A percentile compares a stretch with the other conserved stretches of the same genome.
These are phyloP conservation scores for Antedon mediterranea DNA, from an alignment of 53 echinoderm and acorn worm species.

Conservation along the genomic window DNA sequence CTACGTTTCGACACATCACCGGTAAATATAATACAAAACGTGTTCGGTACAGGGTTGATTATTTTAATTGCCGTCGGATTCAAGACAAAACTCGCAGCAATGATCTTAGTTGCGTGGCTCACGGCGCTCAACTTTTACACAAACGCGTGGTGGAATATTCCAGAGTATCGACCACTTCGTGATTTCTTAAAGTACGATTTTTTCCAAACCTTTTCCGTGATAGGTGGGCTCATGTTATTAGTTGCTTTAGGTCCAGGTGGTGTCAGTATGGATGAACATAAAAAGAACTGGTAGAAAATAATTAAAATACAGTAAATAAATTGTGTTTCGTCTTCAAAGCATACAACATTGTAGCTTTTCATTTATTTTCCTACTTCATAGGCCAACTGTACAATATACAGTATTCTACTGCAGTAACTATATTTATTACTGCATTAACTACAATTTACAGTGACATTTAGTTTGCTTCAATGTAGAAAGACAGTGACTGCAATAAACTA, in stretches of 20 bases:
- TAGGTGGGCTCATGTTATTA: slow-evolving; percentile 83
- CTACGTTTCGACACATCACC: slow-evolving; percentile 80
- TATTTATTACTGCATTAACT: too few relatives aligned
- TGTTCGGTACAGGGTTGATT: slow-evolving; percentile 75
- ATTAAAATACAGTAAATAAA: too few relatives aligned
- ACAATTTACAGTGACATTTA: too few relatives aligned
- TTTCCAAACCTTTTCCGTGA: slow-evolving; percentile 98
- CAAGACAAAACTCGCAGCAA: slow-evolving; percentile 93
- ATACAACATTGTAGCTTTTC: too few relatives aligned
- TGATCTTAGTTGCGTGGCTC: slow-evolving; percentile 88
- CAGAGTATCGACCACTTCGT: slow-evolving; percentile 71
- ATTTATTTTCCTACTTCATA: too few relatives aligned
- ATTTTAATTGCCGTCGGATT: slow-evolving; percentile 82
- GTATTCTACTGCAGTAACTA: too few relatives aligned
- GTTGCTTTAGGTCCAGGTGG: slow-evolving; percentile 95
- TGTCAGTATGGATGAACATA: slow-evolving; percentile 97
- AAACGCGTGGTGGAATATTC: slow-evolving; percentile 99
- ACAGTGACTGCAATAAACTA: too few relatives aligned
- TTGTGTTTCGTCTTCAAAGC: too few relatives aligned
- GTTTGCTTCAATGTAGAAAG: too few relatives aligned
- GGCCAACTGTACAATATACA: too few relatives aligned
- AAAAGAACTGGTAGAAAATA: slow-evolving; percentile 84
- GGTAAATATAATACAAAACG: slow-evolving; percentile 68
- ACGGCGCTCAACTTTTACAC: slow-evolving; percentile 91
- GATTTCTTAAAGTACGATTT: slow-evolving; percentile 99